Conservation (phyloP, 2,888 invertebrate species). For the Philonicus albiceps region DNA sequence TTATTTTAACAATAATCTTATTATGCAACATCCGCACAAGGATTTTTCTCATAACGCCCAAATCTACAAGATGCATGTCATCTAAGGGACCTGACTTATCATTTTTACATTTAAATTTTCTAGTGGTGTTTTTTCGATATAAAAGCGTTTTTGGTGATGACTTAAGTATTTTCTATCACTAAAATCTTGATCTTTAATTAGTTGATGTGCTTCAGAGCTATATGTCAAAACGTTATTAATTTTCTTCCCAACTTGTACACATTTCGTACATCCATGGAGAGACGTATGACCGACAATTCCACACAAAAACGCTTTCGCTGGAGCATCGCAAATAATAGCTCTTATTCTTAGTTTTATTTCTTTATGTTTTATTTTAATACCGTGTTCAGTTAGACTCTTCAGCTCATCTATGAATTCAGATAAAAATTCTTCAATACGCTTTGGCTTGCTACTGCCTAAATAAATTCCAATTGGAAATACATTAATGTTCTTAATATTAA, state of each 20-base stretch:
- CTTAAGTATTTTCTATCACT: constrained; percentile 27
- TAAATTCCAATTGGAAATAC: too few species aligned
- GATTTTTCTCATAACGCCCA: constrained; percentile 39
- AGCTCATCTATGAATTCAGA: not conserved
- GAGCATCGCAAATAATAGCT: constrained; percentile 6
- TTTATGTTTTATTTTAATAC: not conserved
- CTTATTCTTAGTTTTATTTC: not conserved
- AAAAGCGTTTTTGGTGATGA: constrained; percentile 36
- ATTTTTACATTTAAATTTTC: constrained; percentile 38
- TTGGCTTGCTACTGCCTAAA: too few species aligned
- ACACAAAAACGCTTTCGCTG: constrained; percentile 36
- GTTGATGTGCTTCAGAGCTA: not conserved
- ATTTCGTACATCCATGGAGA: constrained; percentile 39
- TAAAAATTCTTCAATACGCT: too few species aligned
- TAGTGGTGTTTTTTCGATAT: constrained; percentile 1
- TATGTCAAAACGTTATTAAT: constrained; percentile 26
- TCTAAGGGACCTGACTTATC: constrained; percentile 41
- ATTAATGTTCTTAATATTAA: too few species aligned
- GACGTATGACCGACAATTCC: constrained; percentile 37
- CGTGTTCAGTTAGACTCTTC: not conserved
- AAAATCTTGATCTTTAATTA: constrained; percentile 5
- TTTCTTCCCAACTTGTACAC: constrained; percentile 32
- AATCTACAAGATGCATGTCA: constrained; percentile 37
- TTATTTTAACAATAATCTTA: constrained; percentile 12
- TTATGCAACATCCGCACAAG: constrained; percentile 17